phyloP scores from a whole-genome alignment of 2,888 invertebrate genomes.

The Agrochola litura region DNA sequence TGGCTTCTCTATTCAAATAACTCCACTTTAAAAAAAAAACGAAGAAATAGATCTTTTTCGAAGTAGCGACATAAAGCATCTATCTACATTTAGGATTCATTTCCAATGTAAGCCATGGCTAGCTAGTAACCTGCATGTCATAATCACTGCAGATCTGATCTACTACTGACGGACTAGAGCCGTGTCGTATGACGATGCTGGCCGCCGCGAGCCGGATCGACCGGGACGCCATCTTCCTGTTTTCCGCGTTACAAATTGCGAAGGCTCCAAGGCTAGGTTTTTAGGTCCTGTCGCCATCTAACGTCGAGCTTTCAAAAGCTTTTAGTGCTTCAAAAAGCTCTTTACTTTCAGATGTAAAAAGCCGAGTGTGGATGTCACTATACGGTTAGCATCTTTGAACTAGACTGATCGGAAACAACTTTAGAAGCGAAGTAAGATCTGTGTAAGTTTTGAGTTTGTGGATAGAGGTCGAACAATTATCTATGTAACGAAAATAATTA shows the following conservation, averaged over 20 bases:
- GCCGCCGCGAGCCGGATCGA: background rate
- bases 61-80: background rate
- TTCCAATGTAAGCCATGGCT: background rate
- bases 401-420: background rate
- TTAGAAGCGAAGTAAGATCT: background rate
- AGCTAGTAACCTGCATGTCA: background rate
- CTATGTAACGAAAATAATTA: background rate
- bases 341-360: background rate
- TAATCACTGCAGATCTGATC: background rate
- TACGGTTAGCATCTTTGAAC: background rate
- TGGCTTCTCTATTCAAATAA: background rate
- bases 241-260: background rate
- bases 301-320: slow-evolving; percentile 24
- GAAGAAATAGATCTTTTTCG: background rate
- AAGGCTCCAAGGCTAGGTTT: slow-evolving; percentile 1
- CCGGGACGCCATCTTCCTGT: slow-evolving; percentile 37
- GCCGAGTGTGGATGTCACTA: slow-evolving; percentile 39
- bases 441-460: background rate
- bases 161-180: background rate
- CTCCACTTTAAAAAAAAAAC: background rate
- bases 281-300: slow-evolving; percentile 27
- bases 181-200: background rate
- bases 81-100: background rate
- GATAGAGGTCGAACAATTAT: background rate
- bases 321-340: background rate